Evolutionary conservation across 1,140 invertebrate genomes (phyloP).

Genomic region (Drosophila asahinai): DNA sequence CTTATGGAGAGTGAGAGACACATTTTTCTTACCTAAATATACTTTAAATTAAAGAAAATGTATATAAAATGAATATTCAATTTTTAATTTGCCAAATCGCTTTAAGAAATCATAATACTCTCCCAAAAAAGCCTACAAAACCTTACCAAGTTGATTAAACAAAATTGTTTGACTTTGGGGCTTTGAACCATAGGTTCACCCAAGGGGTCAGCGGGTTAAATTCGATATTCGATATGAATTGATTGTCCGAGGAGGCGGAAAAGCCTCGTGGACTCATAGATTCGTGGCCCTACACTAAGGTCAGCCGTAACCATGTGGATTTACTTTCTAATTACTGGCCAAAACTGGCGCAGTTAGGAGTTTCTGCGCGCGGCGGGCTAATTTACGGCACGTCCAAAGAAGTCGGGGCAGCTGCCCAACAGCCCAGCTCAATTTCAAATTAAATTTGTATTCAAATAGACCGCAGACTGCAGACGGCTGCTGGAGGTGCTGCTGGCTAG

Average conservation of each 20-base stretch:
- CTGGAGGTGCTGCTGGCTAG: slow-evolving; percentile 12
- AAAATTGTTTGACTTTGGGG: slow-evolving; percentile 74
- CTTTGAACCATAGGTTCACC: slow-evolving; percentile 32
- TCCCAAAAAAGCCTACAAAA: not conserved
- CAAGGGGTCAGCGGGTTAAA: slow-evolving; percentile 65
- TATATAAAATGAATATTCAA: no score
- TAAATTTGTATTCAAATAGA: slow-evolving; percentile 82
- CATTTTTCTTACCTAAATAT: no score
- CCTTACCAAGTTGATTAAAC: slow-evolving; percentile 65
- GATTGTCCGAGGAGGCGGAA: slow-evolving; percentile 57
- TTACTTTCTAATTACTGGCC: slow-evolving; percentile 73
- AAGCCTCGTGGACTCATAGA: slow-evolving; percentile 19
- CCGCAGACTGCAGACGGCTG: slow-evolving; percentile 47
- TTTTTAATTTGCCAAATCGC: no score
- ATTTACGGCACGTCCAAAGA: slow-evolving; percentile 77
- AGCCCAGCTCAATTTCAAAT: slow-evolving; percentile 78
- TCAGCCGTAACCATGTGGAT: slow-evolving; percentile 50
- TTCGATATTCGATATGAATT: slow-evolving; percentile 81
- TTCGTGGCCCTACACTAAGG: slow-evolving; percentile 34
- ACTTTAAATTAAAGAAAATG: no score
- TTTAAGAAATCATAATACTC: not conserved
- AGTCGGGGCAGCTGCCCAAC: slow-evolving; percentile 49
- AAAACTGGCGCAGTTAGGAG: slow-evolving; percentile 41
- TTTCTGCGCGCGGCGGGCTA: slow-evolving; percentile 49
- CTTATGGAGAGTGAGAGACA: no score